phyloP scores from a whole-genome alignment of 2,797 vertebrate genomes.

The Acipenser oxyrinchus region DNA sequence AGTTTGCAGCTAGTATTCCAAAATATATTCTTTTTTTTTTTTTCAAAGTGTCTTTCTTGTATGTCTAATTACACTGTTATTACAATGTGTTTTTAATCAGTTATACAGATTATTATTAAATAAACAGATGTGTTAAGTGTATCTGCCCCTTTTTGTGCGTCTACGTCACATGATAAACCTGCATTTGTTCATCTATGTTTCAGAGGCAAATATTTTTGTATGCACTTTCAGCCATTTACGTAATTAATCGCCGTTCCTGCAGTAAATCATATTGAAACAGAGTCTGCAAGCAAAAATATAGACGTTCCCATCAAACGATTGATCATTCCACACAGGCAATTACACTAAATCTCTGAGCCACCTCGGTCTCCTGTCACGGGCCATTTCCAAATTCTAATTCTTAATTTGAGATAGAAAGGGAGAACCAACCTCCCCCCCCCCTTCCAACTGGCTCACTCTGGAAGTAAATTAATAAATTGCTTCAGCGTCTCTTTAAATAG shows the following conservation, averaged over 20 bases:
- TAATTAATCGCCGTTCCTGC: constrained; percentile 55
- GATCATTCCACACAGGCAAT: constrained; percentile 9
- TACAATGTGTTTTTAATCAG: constrained; percentile 34
- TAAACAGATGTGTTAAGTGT: constrained; percentile 19
- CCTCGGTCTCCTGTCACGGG: constrained; percentile 18
- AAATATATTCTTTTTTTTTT: too few species aligned
- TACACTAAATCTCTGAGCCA: constrained; percentile 35
- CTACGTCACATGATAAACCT: constrained; percentile 1
- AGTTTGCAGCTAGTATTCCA: too few species aligned
- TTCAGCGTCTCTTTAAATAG: constrained; percentile 56
- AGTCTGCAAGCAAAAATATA: constrained; percentile 27
- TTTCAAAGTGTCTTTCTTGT: background rate
- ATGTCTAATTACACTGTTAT: constrained; percentile 33
- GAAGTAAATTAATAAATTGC: constrained; percentile 48
- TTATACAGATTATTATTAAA: constrained; percentile 21
- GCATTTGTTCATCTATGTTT: constrained; percentile 17
- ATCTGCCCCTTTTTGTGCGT: constrained; percentile 11
- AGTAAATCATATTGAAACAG: constrained; percentile 38
- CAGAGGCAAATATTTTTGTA: too few species aligned
- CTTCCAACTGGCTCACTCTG: constrained; percentile 13
- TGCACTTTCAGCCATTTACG: constrained; percentile 46
- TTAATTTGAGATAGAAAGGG: background rate
- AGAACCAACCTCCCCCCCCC: constrained; percentile 11
- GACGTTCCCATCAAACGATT: too few species aligned
- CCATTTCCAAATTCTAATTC: constrained; percentile 23